Base-by-base conservation (phyloP, 2,888 invertebrate species). In the Andrena fulva region DNA sequence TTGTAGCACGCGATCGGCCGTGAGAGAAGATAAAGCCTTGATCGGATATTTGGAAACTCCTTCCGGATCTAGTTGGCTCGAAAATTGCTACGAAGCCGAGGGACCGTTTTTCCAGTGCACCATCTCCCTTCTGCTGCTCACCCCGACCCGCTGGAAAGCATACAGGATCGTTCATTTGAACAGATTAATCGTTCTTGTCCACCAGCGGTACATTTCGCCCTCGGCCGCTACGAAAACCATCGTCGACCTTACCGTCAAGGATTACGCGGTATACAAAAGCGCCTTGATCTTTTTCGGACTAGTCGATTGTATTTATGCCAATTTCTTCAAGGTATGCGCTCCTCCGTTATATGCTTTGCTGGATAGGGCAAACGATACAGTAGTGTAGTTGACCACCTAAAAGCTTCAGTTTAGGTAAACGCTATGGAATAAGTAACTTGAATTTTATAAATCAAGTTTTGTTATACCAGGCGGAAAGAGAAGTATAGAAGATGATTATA, bases 71-170 rank as follows among this genome's bases (percentile, higher is more conserved):
- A 95, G 96, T 69, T 96, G 96, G 96, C 94, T 98, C 35, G 98
- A 98, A 92, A 96, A 96, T 42, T 96, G 97, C 54, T 98, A 97
- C 94, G 98, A 98, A 92, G 97, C 98, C 0, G 99, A 99, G 91
- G 98, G 99, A 0, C 97, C 98, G 4, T 95, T 98, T n/a, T 99
- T 98, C 94, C 98, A 97, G 96, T 94, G 96, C 73, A 96, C 97
- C 3, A 95, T 99, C 92, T 96, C 97, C 71, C 94, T 98, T 56
- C 96, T 98, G 77, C 94, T 99, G 59, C 96, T 97, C 91, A 96
- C 97, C 29, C 96, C 96, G 6, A 95, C 94, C 5, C 96, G 96
- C 90, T 99, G 99, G 99, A 95, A 96, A 79, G 94, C 96, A 10
- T 95, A 96, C 72, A 96, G 96, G 82, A 84, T 97, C 82, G 95